phyloP scores from a whole-genome alignment of 2,113 vertebrate species.

The Indicator indicator region DNA sequence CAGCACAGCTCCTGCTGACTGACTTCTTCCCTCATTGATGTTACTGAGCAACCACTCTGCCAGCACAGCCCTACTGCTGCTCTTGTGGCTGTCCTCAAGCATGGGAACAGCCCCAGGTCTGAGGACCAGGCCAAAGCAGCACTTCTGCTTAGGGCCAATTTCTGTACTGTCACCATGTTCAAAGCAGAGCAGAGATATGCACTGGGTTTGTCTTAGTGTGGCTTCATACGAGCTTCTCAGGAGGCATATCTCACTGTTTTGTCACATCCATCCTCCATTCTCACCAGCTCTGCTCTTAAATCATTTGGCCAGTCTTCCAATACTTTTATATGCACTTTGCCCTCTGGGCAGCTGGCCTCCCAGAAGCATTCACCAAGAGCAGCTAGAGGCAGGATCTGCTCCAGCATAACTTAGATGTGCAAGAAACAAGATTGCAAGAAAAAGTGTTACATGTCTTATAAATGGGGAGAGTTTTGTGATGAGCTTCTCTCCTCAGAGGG shows the following conservation, averaged over 20 bases:
- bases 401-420: neutral
- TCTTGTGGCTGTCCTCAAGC: neutral
- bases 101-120: accelerated
- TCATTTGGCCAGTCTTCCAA: neutral
- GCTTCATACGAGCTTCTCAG: neutral
- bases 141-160: neutral
- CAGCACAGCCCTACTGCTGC: neutral
- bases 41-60: neutral
- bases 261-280: neutral
- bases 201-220: neutral
- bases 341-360: neutral
- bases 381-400: neutral
- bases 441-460: neutral
- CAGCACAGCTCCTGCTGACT: neutral
- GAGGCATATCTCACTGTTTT: neutral
- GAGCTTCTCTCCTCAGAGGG: neutral
- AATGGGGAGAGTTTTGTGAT: neutral
- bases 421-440: neutral
- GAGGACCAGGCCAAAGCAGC: neutral
- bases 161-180: neutral
- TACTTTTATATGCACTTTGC: neutral
- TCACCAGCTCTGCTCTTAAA: neutral
- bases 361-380: neutral
- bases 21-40: neutral
- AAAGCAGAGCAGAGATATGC: neutral